These are phyloP conservation scores for Rallus limicola DNA, from an alignment of 2,113 vertebrate species.

Conservation along the genomic window DNA sequence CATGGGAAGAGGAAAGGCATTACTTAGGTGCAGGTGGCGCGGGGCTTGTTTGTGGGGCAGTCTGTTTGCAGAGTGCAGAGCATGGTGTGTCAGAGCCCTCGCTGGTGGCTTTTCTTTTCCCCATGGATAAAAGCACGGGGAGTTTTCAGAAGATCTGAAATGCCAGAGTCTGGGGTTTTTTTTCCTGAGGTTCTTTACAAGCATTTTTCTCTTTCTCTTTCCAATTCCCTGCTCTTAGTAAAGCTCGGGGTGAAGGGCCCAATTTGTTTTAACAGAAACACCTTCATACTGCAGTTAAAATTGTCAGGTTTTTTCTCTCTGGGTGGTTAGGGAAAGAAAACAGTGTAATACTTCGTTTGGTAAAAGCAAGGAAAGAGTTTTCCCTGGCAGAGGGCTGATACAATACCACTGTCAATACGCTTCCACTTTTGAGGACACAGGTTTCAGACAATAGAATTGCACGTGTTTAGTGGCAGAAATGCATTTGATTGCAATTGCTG, in stretches of 20 bases:
- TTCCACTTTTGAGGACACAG: neutral
- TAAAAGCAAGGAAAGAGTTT: neutral
- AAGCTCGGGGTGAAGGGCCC: neutral
- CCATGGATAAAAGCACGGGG: neutral
- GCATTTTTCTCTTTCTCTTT: constrained; percentile 11
- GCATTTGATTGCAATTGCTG: neutral
- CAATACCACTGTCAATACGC: neutral
- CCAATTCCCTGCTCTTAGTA: neutral
- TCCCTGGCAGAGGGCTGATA: neutral
- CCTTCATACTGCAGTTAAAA: neutral
- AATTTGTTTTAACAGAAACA: neutral
- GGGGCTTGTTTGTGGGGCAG: neutral
- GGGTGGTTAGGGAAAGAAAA: neutral
- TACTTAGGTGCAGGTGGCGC: neutral
- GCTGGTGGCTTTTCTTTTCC: neutral
- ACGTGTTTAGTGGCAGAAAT: neutral
- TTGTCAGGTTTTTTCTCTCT: neutral
- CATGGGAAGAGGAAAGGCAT: neutral
- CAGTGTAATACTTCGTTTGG: neutral
- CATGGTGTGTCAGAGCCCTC: neutral
- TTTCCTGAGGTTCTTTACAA: neutral
- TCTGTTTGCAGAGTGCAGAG: neutral
- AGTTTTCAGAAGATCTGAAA: neutral
- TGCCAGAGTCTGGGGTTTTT: neutral
- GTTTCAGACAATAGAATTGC: neutral